Conservation (phyloP, 2,888 invertebrate genomes). For the Azorinus chamasolen region DNA sequence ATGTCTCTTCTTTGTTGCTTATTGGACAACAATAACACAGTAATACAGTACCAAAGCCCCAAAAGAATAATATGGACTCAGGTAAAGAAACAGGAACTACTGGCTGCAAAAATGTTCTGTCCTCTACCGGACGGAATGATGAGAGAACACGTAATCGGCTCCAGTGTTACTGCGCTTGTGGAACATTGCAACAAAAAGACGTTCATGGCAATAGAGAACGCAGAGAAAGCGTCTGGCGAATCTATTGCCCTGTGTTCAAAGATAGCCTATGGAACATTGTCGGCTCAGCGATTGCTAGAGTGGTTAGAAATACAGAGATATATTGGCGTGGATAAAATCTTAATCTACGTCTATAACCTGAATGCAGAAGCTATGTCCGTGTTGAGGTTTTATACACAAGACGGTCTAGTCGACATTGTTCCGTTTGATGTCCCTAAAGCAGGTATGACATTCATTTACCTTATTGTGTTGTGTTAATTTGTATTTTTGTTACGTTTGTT, state of each 20-base stretch:
- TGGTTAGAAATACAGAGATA: conserved; percentile 38
- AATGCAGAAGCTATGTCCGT: conserved; percentile 30
- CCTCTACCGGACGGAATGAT: conserved; percentile 9
- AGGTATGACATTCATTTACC: too few relatives aligned
- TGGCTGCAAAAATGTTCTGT: conserved; percentile 36
- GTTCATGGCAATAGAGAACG: too few relatives aligned
- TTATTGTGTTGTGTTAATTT: too few relatives aligned
- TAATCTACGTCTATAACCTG: conserved; percentile 42
- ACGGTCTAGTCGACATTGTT: conserved; percentile 33
- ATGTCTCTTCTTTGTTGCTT: conserved; percentile 25
- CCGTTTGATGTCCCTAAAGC: conserved; percentile 40
- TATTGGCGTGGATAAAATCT: conserved; percentile 34
- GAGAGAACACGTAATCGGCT: too few relatives aligned
- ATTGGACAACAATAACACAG: conserved; percentile 24
- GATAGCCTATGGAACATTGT: conserved; percentile 32
- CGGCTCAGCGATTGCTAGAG: conserved; percentile 33
- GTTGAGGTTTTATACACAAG: conserved; percentile 9
- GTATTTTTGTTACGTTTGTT: too few relatives aligned
- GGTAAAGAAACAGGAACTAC: conserved; percentile 26
- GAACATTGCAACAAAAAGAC: too few relatives aligned
- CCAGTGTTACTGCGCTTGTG: too few relatives aligned
- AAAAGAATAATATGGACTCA: conserved; percentile 36
- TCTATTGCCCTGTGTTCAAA: conserved; percentile 38
- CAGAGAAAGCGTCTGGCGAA: neutral
- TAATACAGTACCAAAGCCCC: conserved; percentile 7